Base-by-base conservation (phyloP, 2,797 vertebrate species). In the Alca torda region DNA sequence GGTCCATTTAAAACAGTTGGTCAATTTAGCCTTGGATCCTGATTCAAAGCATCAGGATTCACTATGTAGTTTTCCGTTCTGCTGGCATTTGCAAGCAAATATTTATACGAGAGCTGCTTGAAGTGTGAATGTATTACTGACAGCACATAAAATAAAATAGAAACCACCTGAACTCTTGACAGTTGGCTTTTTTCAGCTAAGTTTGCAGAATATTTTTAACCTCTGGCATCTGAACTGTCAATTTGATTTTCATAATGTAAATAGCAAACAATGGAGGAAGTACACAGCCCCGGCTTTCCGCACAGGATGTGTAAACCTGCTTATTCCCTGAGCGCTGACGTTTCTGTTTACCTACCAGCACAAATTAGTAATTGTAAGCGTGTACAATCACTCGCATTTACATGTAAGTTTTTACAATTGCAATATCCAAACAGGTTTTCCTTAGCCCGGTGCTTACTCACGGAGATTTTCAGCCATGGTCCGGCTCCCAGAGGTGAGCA, bases 21-120 rank as follows among this genome's bases (percentile, higher is more conserved):
- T 65, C 57, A 65, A 3, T 89, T 89, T 96, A 87, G 51, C 56
- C 43, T 95, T 89, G 86, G 48, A 81, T 76, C 64, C 26, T 91
- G 65, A 94, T 78, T 95, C 89, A 93, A 67, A 95, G 57, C 54
- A 28, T 61, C 81, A 68, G 28, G 60, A 81, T 69, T 82, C 35
- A 30, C 65, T 77, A 14, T 85, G 92, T 74, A 91, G 90, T 93
- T 94, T 96, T 96, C 95, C 53, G 0, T 96, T 89, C 83, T 25
- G 26, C 65, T 93, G 78, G 72, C 63, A 63, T 96, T 94, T 90
- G 59, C 83, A 91, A 92, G 90, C 87, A 97, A 97, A 96, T 97
- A 96, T 97, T 97, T 97, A 68, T 75, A 76, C 0, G 37, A 92
- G 56, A 94, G 54, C n/a, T 48, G 89, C 87, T 82, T 94, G 90